These are phyloP conservation scores for Cheirogaleus medius DNA, from an alignment of 2,113 vertebrate species.

Conservation along the genomic window DNA sequence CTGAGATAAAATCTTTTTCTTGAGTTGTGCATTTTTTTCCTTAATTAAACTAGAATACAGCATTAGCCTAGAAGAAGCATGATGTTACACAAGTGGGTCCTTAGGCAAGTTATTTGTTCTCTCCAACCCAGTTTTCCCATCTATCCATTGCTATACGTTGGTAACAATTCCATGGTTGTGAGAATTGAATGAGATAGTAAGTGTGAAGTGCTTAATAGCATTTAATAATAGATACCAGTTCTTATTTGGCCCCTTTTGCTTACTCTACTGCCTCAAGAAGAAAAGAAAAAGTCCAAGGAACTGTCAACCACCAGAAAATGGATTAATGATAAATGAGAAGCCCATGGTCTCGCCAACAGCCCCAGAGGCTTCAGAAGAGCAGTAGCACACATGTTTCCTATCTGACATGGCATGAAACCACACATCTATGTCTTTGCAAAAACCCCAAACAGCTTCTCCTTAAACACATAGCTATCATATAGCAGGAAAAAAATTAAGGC, in stretches of 20 bases:
- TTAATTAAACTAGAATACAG: neutral
- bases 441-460: neutral
- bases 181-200: neutral
- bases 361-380: neutral
- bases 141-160: neutral
- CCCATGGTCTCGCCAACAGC: neutral
- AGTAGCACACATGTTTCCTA: neutral
- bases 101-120: neutral
- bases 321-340: neutral
- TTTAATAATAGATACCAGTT: neutral
- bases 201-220: neutral
- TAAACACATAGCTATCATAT: neutral
- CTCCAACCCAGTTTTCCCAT: neutral
- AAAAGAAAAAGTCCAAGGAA: neutral
- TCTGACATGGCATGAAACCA: neutral
- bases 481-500: neutral
- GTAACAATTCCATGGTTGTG: neutral
- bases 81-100: neutral
- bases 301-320: neutral
- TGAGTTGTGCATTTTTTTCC: neutral
- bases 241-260: neutral
- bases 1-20: neutral
- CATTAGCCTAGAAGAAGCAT: neutral
- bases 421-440: neutral
- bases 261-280: neutral